Evolutionary conservation across 2,888 invertebrate genomes (phyloP), one percentile per base, ranked within the genome.

Genomic region (Alviniconcha strummeri): DNA sequence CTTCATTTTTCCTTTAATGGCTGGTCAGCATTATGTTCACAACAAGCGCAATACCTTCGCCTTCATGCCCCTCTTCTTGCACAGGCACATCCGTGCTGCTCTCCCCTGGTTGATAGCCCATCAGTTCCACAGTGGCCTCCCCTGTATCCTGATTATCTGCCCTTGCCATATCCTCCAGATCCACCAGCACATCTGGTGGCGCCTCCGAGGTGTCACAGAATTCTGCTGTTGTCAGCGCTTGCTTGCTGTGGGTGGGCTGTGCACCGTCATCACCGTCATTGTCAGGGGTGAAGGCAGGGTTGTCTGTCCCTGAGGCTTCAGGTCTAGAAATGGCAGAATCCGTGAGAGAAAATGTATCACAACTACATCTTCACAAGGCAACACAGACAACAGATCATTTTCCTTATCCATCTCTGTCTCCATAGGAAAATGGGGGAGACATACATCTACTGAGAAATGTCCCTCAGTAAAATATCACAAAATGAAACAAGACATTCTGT

Each of bases 101-200:
- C 74, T 84, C 84, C 78, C 78, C 84, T 78, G 84, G 72, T 6
- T 60, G 36, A 64, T 69, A 84, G 67, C 64, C 81, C 60, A 57
- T 78, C 52, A 81, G 67, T 17, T 71, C 72, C 52, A 84, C 79
- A 54, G 79, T 75, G n/a, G 67, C 56, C 74, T 74, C 83, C 71
- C 81, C 60, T 72, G n/a, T 74, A 15, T n/a, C 36, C 13, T 4
- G 17, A 57, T 69, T 8, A 15, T 52, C 82, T 69, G 55, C 77
- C 56, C 19, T n/a, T 69, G 19, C 64, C 13, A 7, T 55, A 60
- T 52, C 67, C 75, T 84, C 84, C 77, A 78, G 72, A 19, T 81
- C 81, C 11, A 78, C 81, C 55, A 64, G 36, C 52, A 76, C 60
- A n/a, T 67, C 77, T 8, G 82, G 69, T 36, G 76, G 77, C 1